Conservation (phyloP, 1,140 invertebrate genomes). For the Drosophila pandora region DNA sequence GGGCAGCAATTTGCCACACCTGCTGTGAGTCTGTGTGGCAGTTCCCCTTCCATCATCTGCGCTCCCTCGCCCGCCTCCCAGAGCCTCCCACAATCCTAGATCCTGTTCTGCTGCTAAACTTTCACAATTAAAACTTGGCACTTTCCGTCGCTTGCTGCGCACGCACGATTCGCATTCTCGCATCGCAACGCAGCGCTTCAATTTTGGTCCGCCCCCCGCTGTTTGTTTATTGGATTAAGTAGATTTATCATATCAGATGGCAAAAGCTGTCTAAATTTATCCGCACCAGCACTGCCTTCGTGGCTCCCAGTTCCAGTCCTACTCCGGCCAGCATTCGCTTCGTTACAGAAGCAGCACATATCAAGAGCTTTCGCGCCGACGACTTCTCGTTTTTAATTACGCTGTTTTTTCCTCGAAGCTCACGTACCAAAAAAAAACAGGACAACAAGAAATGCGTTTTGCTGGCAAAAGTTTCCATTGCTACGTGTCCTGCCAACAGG, state of each 20-base stretch:
- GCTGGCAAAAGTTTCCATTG: slow-evolving; percentile 65
- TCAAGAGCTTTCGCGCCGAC: slow-evolving; percentile 18
- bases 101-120: slow-evolving; percentile 46
- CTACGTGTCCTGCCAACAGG: slow-evolving; percentile 71
- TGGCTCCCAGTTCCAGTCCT: not conserved
- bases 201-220: slow-evolving; percentile 41
- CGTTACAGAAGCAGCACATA: slow-evolving; percentile 42
- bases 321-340: not conserved
- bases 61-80: not conserved
- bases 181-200: slow-evolving; percentile 56
- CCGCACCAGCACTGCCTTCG: slow-evolving; percentile 26
- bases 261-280: slow-evolving; percentile 64
- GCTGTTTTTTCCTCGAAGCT: slow-evolving; percentile 57
- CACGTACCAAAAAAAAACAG: slow-evolving; percentile 53
- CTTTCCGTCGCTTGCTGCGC: slow-evolving; percentile 49
- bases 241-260: slow-evolving; percentile 76
- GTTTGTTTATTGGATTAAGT: slow-evolving; percentile 78
- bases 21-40: slow-evolving; percentile 54
- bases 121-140: slow-evolving; percentile 80
- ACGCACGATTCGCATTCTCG: slow-evolving; percentile 55
- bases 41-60: not conserved
- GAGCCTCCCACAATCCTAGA: slow-evolving; percentile 3
- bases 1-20: slow-evolving; percentile 73
- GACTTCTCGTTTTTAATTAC: slow-evolving; percentile 71
- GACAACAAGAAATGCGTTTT: slow-evolving; percentile 31